phyloP scores from a whole-genome alignment of 2,797 vertebrate species.

The Sebastes dallii region DNA sequence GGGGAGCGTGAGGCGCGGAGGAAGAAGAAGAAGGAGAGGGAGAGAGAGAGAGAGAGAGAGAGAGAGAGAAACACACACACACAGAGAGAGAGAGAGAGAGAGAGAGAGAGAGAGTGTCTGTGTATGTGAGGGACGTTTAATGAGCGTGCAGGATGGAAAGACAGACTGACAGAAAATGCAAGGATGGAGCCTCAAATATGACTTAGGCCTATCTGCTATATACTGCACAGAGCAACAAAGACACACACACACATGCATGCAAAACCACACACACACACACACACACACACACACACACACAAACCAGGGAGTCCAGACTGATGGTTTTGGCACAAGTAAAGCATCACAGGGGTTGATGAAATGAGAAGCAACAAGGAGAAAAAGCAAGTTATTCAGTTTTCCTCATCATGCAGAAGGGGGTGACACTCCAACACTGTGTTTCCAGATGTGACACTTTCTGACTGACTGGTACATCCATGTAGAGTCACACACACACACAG shows the following conservation, averaged over 20 bases:
- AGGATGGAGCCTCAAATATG: slow-evolving; percentile 73
- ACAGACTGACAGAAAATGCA: slow-evolving; percentile 80
- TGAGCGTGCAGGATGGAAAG: slow-evolving; percentile 77
- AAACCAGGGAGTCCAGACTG: slow-evolving; percentile 50
- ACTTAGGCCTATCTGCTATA: slow-evolving; percentile 38
- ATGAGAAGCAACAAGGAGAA: slow-evolving; percentile 80
- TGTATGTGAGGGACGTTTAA: slow-evolving; percentile 74
- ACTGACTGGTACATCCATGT: slow-evolving; percentile 46
- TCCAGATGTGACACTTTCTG: slow-evolving; percentile 74
- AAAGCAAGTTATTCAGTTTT: slow-evolving; percentile 68
- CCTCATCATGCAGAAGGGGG: slow-evolving; percentile 61
- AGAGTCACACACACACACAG: slow-evolving; percentile 1
- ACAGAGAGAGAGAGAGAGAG: neutral
- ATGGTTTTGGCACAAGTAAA: slow-evolving; percentile 71
- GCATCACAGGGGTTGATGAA: slow-evolving; percentile 83
- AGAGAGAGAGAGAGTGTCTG: slow-evolving; percentile 1
- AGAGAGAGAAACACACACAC: slow-evolving; percentile 28
- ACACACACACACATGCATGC: slow-evolving; percentile 4
- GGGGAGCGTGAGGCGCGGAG: slow-evolving; percentile 82
- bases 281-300: slow-evolving; percentile 3
- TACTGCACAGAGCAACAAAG: slow-evolving; percentile 53
- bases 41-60: slow-evolving; percentile 45
- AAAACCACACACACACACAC: slow-evolving; percentile 1
- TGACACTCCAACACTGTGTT: slow-evolving; percentile 68
- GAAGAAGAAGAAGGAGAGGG: slow-evolving; percentile 62